Conservation (phyloP, 2,113 vertebrate species). For the Montifringilla adamsi region DNA sequence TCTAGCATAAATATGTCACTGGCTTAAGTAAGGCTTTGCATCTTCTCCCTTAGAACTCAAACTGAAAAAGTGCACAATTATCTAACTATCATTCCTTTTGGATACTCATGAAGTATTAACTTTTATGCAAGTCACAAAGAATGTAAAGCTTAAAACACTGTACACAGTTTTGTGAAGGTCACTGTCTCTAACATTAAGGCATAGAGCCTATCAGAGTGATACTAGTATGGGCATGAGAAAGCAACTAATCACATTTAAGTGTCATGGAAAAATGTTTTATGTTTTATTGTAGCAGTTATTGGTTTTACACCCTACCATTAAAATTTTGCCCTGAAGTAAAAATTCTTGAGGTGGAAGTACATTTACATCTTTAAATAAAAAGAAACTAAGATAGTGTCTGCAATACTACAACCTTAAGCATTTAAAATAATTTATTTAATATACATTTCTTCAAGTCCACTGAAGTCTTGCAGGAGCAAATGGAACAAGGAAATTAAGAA, state of each 20-base stretch:
- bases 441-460: background rate
- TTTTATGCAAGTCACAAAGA: background rate
- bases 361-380: constrained; percentile 25
- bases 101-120: background rate
- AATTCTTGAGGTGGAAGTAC: constrained; percentile 44
- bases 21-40: background rate
- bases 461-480: background rate
- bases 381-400: background rate
- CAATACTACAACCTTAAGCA: background rate
- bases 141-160: background rate
- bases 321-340: constrained; percentile 45
- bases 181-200: constrained; percentile 25
- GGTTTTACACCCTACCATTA: constrained; percentile 32
- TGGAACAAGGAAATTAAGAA: background rate
- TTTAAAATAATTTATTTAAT: background rate
- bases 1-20: background rate
- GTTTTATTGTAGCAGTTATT: constrained; percentile 52
- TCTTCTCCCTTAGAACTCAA: background rate
- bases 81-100: background rate
- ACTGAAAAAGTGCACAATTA: background rate
- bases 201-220: background rate
- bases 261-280: constrained; percentile 63
- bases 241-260: constrained; percentile 59
- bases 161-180: constrained; percentile 10
- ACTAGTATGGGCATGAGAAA: constrained; percentile 42